Evolutionary conservation across 2,888 invertebrate species (phyloP).

Genomic region (Orthosia gothica): DNA sequence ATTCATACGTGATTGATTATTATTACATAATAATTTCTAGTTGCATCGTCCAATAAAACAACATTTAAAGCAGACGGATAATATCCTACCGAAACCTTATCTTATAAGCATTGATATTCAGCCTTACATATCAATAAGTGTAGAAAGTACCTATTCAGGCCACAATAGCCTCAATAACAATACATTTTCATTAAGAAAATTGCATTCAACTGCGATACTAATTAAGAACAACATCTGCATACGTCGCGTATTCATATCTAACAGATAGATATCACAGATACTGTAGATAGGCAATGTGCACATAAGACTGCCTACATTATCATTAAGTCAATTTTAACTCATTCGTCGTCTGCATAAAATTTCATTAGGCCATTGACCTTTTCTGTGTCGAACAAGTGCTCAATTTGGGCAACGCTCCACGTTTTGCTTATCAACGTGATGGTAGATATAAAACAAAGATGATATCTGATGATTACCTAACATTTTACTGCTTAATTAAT

Average conservation of each 20-base stretch:
- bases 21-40: neutral
- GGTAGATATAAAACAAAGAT: conserved; percentile 74
- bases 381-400: conserved; percentile 42
- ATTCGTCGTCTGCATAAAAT: conserved; percentile 54
- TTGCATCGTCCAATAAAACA: neutral
- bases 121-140: neutral
- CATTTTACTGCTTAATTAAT: conserved; percentile 82
- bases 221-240: conserved; percentile 20
- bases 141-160: neutral
- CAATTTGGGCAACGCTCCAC: conserved; percentile 62
- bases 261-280: conserved; percentile 25
- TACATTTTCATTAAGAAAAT: conserved; percentile 30
- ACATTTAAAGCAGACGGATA: neutral
- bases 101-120: neutral
- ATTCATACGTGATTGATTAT: conserved; percentile 9
- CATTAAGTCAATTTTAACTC: conserved; percentile 36
- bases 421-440: conserved; percentile 72
- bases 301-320: conserved; percentile 33
- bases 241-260: conserved; percentile 36
- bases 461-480: conserved; percentile 73
- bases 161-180: conserved; percentile 4
- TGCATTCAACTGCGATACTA: conserved; percentile 6
- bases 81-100: neutral
- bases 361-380: conserved; percentile 56
- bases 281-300: conserved; percentile 30